Base-by-base conservation (phyloP, 2,888 invertebrate genomes). In the Drosophila anceps region DNA sequence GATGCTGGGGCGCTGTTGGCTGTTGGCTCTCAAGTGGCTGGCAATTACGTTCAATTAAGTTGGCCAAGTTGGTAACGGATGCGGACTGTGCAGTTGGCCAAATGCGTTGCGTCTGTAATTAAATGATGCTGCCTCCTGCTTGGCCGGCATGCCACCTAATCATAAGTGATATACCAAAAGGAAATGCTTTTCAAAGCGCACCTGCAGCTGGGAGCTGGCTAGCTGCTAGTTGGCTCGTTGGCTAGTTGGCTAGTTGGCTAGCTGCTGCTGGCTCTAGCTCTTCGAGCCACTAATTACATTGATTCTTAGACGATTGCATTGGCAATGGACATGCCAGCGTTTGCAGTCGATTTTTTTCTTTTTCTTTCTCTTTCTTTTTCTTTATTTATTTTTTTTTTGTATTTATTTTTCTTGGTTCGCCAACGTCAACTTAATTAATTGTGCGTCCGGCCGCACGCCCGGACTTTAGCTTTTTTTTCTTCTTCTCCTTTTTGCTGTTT, bases 161-260 rank as follows among this genome's bases (percentile, higher is more conserved):
- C 84, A 84, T 84, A 84, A 84, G 86, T 84, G 84, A 88, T 84
- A 88, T 84, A 84, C 88, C 84, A 84, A 84, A 85, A 84, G 84
- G 84, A 84, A 84, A 84, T 88, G 84, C 83, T 78, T 73, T 66
- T 82, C 79, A 66, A 74, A 63, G 85, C 44, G 70, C 79, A 77
- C 71, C 77, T 71, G 77, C 79, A 77, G 39, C 39, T 54, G 39
- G 12, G n/a, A 39, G 53, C 31, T 46, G 46, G 18, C 24, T 46
- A 24, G 31, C 31, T 7, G 39, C 24, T 12, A 43, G 50, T 10
- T 31, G 18, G 10, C 31, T 18, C n/a, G n/a, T n/a, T 44, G 46
- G n/a, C n/a, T n/a, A n/a, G 39, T 15, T n/a, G 18, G 55, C 13
- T 1, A 44, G 46, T 60, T 58, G 41, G 54, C 41, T 48, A 41